Percentiles rank a stretch among this genome's conserved stretches.
Evolutionary conservation across 2,888 invertebrate species (phyloP).

Genomic region (Bombylius major): DNA sequence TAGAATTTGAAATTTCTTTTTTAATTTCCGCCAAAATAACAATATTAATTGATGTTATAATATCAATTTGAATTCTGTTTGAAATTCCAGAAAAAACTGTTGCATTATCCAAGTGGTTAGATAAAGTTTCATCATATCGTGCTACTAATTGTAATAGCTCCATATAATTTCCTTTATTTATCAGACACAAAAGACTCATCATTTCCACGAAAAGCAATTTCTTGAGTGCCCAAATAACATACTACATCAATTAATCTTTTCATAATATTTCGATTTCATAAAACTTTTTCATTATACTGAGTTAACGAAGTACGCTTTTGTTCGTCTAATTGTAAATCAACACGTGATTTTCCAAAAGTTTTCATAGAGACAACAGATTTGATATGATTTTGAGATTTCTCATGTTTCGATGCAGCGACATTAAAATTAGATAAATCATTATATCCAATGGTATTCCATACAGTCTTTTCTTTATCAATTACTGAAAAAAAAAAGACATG

Average conservation of each 20-base stretch:
- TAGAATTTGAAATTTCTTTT: slow-evolving; percentile 16
- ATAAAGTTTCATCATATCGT: not conserved
- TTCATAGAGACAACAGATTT: not conserved
- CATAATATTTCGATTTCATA: not conserved
- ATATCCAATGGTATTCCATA: not conserved
- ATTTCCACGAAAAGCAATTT: not conserved
- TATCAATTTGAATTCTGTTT: not conserved
- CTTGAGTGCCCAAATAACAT: not conserved
- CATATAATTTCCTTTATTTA: not conserved
- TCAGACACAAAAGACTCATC: not conserved
- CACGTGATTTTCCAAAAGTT: not conserved
- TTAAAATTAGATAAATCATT: not conserved
- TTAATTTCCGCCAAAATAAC: slow-evolving; percentile 11
- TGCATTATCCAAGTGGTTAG: not conserved
- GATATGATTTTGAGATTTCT: not conserved
- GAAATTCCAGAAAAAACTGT: not conserved
- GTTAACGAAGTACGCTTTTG: not conserved
- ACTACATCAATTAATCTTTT: not conserved
- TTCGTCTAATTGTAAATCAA: not conserved
- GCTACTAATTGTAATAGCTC: not conserved
- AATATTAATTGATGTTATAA: not conserved
- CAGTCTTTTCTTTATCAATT: not conserved
- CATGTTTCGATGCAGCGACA: not conserved
- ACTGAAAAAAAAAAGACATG: not conserved
- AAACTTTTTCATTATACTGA: not conserved